Evolutionary conservation across 92 coral and sea anemone genomes (phyloP).

Genomic region (Hydrozoanthus gracilis): DNA sequence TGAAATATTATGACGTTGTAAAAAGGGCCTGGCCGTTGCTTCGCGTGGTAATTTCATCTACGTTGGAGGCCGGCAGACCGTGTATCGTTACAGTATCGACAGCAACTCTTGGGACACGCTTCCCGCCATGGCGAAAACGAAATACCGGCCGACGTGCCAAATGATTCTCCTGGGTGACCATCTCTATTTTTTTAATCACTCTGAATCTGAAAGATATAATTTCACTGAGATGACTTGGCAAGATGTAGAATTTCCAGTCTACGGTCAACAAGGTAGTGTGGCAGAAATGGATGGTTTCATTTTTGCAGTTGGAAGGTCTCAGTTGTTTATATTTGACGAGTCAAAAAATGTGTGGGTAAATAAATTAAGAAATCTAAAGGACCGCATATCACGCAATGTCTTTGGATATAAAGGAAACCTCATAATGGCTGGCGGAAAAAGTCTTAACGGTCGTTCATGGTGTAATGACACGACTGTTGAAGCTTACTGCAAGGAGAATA

Average conservation of each 20-base stretch:
- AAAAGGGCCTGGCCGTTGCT: neutral
- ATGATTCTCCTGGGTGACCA: neutral
- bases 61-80: neutral
- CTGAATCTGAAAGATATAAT: neutral
- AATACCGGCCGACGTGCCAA: neutral
- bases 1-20: neutral
- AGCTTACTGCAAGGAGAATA: conserved; percentile 9
- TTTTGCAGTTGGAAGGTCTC: neutral
- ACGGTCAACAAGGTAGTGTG: neutral
- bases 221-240: neutral
- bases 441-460: too few species aligned
- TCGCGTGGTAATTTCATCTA: neutral
- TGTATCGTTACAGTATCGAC: neutral
- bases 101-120: neutral
- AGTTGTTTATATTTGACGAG: neutral
- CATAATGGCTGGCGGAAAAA: neutral
- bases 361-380: neutral
- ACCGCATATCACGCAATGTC: neutral
- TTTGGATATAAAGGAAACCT: conserved; percentile 4
- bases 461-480: neutral
- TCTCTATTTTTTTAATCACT: neutral
- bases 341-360: neutral
- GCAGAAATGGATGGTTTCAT: neutral
- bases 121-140: neutral
- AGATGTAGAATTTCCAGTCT: neutral